Evolutionary conservation across 2,113 vertebrate species (phyloP).

Genomic region (Brachyhypopomus occidentalis): DNA sequence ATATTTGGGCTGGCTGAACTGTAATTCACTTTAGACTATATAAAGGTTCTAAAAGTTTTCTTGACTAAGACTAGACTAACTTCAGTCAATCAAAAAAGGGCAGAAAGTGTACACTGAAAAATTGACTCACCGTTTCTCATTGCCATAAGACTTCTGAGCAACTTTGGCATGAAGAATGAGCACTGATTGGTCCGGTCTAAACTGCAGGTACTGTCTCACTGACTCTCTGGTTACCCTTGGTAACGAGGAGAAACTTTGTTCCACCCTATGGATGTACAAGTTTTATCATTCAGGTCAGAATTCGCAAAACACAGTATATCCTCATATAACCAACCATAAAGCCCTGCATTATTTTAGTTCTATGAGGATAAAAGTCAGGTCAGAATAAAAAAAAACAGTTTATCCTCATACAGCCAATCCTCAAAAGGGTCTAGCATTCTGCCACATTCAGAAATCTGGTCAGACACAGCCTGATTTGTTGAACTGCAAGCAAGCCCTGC

Average conservation of each 20-base stretch:
- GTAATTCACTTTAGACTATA: no score
- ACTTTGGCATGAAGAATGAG: constrained; percentile 92
- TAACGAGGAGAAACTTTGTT: constrained; percentile 55
- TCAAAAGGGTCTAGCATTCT: no score
- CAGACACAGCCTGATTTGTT: neutral
- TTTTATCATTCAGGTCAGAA: neutral
- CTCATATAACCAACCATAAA: no score
- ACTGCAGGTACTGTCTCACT: constrained; percentile 75
- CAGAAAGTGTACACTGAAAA: neutral
- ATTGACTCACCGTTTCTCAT: constrained; percentile 85
- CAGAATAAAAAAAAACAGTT: no score
- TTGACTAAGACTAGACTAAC: no score
- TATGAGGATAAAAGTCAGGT: no score
- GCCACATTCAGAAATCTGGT: neutral
- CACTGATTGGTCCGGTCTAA: constrained; percentile 80
- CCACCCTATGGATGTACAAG: constrained; percentile 56
- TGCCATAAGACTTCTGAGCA: constrained; percentile 95
- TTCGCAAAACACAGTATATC: neutral
- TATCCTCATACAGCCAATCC: no score
- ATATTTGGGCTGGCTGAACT: neutral
- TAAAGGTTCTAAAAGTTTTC: no score
- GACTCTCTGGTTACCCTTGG: constrained; percentile 65
- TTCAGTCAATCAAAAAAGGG: neutral
- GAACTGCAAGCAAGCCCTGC: neutral
- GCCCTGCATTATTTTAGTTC: no score